These are phyloP conservation scores for Crepidodera aurea DNA, from an alignment of 2,888 invertebrate genomes.

Conservation along the genomic window DNA sequence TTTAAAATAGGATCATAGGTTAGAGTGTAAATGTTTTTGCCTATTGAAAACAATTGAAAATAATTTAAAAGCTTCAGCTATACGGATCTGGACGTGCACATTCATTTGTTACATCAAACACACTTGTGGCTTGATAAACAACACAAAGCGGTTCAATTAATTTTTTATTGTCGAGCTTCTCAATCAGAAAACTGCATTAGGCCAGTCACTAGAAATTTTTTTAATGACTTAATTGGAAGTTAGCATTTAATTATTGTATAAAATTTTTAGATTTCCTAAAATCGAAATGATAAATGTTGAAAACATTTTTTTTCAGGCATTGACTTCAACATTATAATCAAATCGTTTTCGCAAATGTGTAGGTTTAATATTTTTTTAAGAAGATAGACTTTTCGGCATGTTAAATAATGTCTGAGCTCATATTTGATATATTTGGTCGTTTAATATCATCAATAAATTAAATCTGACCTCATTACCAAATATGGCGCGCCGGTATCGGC, in stretches of 20 bases:
- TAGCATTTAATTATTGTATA: too few relatives aligned
- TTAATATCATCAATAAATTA: slow-evolving; percentile 18
- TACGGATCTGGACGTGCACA: background rate
- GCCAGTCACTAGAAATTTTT: too few relatives aligned
- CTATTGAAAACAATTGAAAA: slow-evolving; percentile 25
- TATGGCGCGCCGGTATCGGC: slow-evolving; percentile 28
- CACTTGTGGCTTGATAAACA: background rate
- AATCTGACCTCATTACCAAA: slow-evolving; percentile 38
- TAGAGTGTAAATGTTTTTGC: slow-evolving; percentile 21
- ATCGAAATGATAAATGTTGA: too few relatives aligned
- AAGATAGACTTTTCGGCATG: background rate
- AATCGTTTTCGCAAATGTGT: too few relatives aligned
- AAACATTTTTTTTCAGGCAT: too few relatives aligned
- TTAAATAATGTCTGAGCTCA: slow-evolving; percentile 9
- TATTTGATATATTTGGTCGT: slow-evolving; percentile 11
- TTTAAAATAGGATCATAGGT: slow-evolving; percentile 20
- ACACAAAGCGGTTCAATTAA: background rate
- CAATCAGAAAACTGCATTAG: background rate
- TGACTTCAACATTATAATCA: too few relatives aligned
- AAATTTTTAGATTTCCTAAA: too few relatives aligned
- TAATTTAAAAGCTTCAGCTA: slow-evolving; percentile 16
- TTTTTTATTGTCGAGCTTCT: slow-evolving; percentile 7
- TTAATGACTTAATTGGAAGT: too few relatives aligned
- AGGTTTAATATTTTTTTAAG: too few relatives aligned
- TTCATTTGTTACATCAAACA: slow-evolving; percentile 9